Percentiles rank a stretch among this genome's conserved stretches.
Evolutionary conservation across 2,113 vertebrate genomes (phyloP).

Genomic region (Mormoops blainvillei): DNA sequence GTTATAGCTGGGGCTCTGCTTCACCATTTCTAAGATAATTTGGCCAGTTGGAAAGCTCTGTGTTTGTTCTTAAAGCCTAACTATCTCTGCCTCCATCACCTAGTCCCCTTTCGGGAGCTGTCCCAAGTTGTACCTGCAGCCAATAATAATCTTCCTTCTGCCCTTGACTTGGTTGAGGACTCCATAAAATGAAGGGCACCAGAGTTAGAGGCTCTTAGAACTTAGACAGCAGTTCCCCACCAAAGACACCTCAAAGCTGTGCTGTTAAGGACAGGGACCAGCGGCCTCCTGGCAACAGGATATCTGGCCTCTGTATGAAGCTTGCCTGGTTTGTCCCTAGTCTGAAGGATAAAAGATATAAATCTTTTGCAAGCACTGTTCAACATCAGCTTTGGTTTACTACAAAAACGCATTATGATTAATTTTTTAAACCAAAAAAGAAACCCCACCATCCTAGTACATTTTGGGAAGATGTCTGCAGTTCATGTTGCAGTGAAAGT

Average conservation of each 20-base stretch:
- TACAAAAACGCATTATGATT: neutral
- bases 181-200: neutral
- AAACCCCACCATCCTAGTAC: conserved; percentile 25
- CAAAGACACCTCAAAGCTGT: neutral
- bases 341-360: neutral
- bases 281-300: neutral
- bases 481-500: conserved; percentile 63
- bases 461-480: conserved; percentile 67
- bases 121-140: neutral
- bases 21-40: neutral
- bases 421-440: neutral
- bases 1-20: neutral
- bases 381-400: neutral
- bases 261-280: neutral
- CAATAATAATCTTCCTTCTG: neutral
- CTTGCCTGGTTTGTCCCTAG: neutral
- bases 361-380: neutral
- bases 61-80: neutral
- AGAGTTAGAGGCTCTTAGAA: neutral
- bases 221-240: neutral
- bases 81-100: neutral
- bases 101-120: neutral
- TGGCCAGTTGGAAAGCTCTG: neutral
- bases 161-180: neutral
- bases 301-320: neutral